phyloP scores from a whole-genome alignment of 1,140 invertebrate species.

The Panulirus ornatus region DNA sequence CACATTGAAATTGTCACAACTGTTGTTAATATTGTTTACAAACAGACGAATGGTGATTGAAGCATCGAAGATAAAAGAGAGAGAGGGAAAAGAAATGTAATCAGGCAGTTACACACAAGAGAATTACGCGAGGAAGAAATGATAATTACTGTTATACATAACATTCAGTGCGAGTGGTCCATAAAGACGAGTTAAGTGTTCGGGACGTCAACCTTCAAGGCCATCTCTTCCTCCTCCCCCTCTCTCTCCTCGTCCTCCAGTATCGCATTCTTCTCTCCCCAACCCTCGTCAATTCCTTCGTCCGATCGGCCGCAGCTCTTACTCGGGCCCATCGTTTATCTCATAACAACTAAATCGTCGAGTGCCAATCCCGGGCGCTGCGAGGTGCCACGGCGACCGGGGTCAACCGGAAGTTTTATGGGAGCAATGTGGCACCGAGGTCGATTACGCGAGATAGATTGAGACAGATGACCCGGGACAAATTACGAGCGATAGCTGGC shows the following conservation, averaged over 20 bases:
- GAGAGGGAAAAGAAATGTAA: neutral
- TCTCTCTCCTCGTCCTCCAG: neutral
- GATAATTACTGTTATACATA: too few species aligned
- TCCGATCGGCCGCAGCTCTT: neutral
- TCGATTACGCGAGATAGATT: constrained; percentile 67
- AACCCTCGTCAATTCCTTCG: neutral
- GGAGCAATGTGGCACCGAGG: constrained; percentile 55
- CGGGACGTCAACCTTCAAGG: too few species aligned
- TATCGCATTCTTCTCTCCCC: neutral
- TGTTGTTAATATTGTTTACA: too few species aligned
- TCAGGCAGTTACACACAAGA: neutral
- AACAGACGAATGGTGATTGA: too few species aligned
- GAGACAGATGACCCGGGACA: constrained; percentile 67
- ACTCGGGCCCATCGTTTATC: neutral
- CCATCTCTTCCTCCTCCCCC: neutral
- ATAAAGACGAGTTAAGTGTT: too few species aligned
- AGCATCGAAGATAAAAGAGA: too few species aligned
- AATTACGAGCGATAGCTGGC: constrained; percentile 69
- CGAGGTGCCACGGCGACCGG: neutral
- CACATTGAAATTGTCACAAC: too few species aligned
- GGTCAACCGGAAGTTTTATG: constrained; percentile 46
- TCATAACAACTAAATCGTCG: neutral
- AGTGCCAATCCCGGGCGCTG: neutral
- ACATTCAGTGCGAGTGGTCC: too few species aligned
- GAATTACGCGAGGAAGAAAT: too few species aligned